A percentile compares a stretch with the other conserved stretches of the same genome.
Conservation (phyloP, 2,113 vertebrate species). For the Amphiprion ocellaris region DNA sequence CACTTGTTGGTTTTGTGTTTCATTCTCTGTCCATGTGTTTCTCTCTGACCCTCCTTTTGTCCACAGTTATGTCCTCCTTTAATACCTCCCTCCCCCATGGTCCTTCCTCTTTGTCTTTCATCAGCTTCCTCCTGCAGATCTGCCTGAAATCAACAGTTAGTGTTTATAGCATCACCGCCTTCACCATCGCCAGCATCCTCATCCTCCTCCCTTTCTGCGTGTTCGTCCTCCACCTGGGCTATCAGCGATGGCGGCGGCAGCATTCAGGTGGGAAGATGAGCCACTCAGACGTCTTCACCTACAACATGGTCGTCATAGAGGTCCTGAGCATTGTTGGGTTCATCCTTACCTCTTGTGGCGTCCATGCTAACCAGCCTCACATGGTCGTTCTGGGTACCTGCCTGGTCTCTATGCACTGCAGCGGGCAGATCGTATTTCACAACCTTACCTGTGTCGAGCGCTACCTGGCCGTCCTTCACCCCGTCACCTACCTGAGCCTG, state of each 20-base stretch:
- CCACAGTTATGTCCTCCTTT: not conserved
- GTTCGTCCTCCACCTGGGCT: not conserved
- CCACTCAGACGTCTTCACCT: constrained; percentile 5
- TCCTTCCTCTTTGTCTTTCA: not conserved
- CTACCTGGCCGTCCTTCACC: constrained; percentile 31
- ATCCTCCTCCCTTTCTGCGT: not conserved
- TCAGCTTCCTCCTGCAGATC: not conserved
- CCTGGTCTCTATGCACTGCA: rapidly evolving
- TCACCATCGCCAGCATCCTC: rapidly evolving
- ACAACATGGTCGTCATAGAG: not conserved
- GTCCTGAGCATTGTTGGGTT: not conserved
- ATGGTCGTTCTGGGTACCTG: not conserved
- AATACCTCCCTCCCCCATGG: not conserved
- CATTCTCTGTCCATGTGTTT: not conserved
- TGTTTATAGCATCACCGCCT: not conserved
- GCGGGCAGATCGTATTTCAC: constrained; percentile 11
- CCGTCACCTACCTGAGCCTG: constrained; percentile 3
- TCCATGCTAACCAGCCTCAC: rapidly evolving
- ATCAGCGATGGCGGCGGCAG: not conserved
- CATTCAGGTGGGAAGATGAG: not conserved
- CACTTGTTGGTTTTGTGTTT: too few relatives aligned
- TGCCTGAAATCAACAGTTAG: not conserved
- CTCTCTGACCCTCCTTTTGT: not conserved
- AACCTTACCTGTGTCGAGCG: constrained; percentile 12
- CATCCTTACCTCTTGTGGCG: not conserved